Evolutionary conservation across 37 sponge, comb jelly and placozoan species (phyloP).

Genomic region (Sycon ciliatum): DNA sequence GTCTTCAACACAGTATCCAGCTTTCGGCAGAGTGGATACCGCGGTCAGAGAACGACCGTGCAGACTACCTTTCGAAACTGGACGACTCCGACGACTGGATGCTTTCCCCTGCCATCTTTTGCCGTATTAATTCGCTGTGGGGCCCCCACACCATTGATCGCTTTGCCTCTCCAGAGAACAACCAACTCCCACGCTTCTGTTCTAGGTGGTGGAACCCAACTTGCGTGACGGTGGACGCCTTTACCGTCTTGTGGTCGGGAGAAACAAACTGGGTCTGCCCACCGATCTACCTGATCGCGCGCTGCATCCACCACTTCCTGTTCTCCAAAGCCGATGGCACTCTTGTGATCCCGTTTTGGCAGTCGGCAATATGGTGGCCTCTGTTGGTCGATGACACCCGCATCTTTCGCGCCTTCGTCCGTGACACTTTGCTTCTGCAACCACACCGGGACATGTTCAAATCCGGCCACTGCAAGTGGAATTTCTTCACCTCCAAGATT

Average conservation of each 20-base stretch:
- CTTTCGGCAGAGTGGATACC: constrained; percentile 38
- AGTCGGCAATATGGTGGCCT: constrained; percentile 40
- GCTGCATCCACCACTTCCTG: constrained; percentile 20
- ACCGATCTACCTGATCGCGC: constrained; percentile 1
- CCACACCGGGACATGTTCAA: too few relatives aligned
- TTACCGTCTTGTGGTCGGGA: constrained; percentile 23
- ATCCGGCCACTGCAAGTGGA: too few relatives aligned
- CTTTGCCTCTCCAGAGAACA: constrained; percentile 17
- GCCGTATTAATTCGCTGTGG: constrained; percentile 10
- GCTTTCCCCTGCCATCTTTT: constrained; percentile 6
- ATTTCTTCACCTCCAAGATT: too few relatives aligned
- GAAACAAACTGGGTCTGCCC: constrained; percentile 36
- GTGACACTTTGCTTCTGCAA: too few relatives aligned
- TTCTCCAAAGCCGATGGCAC: constrained; percentile 18
- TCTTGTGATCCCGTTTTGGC: constrained; percentile 25
- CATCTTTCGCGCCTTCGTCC: constrained; percentile 18
- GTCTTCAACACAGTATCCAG: neutral
- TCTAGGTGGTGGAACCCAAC: constrained; percentile 13
- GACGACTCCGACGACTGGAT: constrained; percentile 34
- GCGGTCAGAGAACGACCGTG: constrained; percentile 13
- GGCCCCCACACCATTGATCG: constrained; percentile 34
- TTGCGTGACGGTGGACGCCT: constrained; percentile 35
- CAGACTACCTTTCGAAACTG: constrained; percentile 26
- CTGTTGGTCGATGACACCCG: constrained; percentile 13
- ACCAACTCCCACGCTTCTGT: constrained; percentile 16